Base-by-base conservation (phyloP, 2,888 invertebrate genomes). In the Thelaira solivaga region DNA sequence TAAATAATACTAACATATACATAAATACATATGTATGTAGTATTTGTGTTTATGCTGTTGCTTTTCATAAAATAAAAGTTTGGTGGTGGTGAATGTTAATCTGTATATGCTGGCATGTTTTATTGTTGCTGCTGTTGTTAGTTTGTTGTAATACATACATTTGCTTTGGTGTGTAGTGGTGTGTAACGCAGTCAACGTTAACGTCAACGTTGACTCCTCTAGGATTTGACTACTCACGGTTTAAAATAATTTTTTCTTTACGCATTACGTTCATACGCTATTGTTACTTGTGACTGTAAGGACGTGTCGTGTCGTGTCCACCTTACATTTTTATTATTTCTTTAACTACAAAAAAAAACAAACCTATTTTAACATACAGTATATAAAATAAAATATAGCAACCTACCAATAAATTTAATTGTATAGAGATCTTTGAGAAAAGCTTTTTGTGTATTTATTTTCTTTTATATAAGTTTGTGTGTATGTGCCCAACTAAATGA, bases 281-380 rank as follows among this genome's bases (percentile, higher is more conserved):
- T 68, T 80, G 77, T 77, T 80, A 77, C 80, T 77, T 75, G 74
- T 72, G 77, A 71, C 75, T 75, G 77, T 72, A 77, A 80, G 80
- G 80, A 80, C 77, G 80, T 80, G 76, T 57, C 36, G 41, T 73
- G 43, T 73, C 39, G 76, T 71, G 61, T 79, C 74, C 75, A 79
- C 67, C 61, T 75, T 75, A 55, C 59, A 65, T 55, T 6, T 13
- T 39, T 39, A 11, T 29, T 49, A 16, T 31, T 29, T n/a, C 20
- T 31, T 39, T 16, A 6, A 16, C n/a, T n/a, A 39, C 13, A 39
- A 39, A 36, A 16, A 6, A 39, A 16, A 5, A n/a, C n/a, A n/a
- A n/a, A n/a, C n/a, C n/a, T n/a, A n/a, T n/a, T n/a, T n/a, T n/a
- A n/a, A n/a, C n/a, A n/a, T n/a, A n/a, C n/a, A 39, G 7, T 26